Conservation (phyloP, 30 jellyfish, hydroid and myxozoan genomes). For the Cassiopea xamachana region DNA sequence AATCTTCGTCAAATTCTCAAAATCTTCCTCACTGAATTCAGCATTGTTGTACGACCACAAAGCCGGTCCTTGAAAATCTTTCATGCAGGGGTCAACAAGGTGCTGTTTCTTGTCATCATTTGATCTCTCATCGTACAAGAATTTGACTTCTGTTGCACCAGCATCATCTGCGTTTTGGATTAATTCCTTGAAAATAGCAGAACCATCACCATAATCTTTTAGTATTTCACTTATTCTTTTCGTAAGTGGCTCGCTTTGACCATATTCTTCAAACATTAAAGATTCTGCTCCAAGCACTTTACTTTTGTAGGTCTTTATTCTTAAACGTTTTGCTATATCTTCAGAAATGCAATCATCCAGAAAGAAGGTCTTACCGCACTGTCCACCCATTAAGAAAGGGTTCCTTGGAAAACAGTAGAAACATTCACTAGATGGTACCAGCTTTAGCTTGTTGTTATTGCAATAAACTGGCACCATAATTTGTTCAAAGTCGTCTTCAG, state of each 20-base stretch:
- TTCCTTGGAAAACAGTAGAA: slow-evolving; percentile 3
- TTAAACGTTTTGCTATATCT: slow-evolving; percentile 45
- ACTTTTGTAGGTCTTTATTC: slow-evolving; percentile 51
- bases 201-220: slow-evolving; percentile 81
- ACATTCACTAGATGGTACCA: slow-evolving; percentile 1
- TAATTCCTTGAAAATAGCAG: slow-evolving; percentile 80
- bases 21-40: slow-evolving; percentile 63
- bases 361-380: not conserved
- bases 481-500: not conserved
- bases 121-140: slow-evolving; percentile 76
- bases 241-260: slow-evolving; percentile 86
- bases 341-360: slow-evolving; percentile 50
- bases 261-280: slow-evolving; percentile 69
- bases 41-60: slow-evolving; percentile 82
- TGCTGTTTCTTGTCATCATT: slow-evolving; percentile 28
- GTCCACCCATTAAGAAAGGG: slow-evolving; percentile 1
- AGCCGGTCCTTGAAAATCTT: slow-evolving; percentile 92
- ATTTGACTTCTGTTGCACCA: slow-evolving; percentile 70
- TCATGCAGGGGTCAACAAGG: slow-evolving; percentile 63
- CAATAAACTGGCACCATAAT: slow-evolving; percentile 34
- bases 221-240: slow-evolving; percentile 66
- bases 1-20: slow-evolving; percentile 69
- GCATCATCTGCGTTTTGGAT: slow-evolving; percentile 97
- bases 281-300: slow-evolving; percentile 57
- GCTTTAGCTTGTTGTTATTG: not conserved